Evolutionary conservation across 2,113 vertebrate species (phyloP).

Genomic region (Tetraodon nigroviridis): DNA sequence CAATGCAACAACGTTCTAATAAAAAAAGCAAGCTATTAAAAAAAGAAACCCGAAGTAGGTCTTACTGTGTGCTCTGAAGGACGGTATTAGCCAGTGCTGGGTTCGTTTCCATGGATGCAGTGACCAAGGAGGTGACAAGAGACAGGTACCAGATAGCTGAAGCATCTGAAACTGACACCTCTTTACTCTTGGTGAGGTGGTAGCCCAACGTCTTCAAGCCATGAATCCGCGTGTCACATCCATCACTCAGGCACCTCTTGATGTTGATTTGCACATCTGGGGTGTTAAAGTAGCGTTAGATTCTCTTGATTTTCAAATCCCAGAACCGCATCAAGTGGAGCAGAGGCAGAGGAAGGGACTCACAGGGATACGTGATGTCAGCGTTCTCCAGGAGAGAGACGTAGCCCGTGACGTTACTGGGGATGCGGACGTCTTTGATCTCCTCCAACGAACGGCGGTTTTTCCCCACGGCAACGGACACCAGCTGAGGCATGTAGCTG

Average conservation of each 20-base stretch:
- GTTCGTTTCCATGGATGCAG: constrained; percentile 95
- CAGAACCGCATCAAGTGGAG: not conserved
- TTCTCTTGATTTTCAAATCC: not conserved
- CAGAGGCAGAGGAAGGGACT: constrained; percentile 62
- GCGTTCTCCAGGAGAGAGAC: constrained; percentile 94
- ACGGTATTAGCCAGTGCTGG: constrained; percentile 89
- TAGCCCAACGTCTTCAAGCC: constrained; percentile 90
- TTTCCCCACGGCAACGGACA: constrained; percentile 90
- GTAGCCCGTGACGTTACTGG: constrained; percentile 94
- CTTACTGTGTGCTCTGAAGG: constrained; percentile 93
- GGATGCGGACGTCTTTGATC: constrained; percentile 92
- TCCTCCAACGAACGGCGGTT: constrained; percentile 86
- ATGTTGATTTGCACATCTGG: constrained; percentile 98
- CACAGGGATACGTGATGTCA: constrained; percentile 93
- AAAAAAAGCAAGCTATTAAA: too few species aligned
- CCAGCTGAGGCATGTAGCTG: constrained; percentile 98
- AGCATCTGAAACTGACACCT: constrained; percentile 91
- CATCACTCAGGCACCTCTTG: constrained; percentile 94
- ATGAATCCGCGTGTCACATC: constrained; percentile 94
- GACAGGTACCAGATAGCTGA: constrained; percentile 99
- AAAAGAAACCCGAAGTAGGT: constrained; percentile 6
- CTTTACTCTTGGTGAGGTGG: constrained; percentile 86
- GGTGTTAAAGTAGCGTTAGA: constrained; percentile 2
- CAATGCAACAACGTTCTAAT: not conserved
- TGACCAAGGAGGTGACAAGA: constrained; percentile 92